These are phyloP conservation scores for Lucifuga dentata DNA, from an alignment of 2,113 vertebrate species.

Conservation along the genomic window DNA sequence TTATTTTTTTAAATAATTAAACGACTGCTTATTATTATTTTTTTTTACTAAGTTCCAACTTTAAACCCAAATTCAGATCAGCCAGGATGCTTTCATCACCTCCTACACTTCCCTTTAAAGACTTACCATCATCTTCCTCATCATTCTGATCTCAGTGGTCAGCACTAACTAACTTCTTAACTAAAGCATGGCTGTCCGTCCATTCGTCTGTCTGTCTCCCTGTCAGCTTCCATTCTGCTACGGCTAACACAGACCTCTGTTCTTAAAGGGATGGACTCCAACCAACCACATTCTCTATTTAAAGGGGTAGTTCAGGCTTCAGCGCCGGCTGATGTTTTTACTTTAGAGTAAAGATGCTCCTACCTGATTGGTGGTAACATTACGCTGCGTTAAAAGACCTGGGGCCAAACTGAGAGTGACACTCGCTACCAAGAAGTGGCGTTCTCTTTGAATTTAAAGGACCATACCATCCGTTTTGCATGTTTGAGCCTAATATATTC, in stretches of 20 bases:
- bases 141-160: constrained; percentile 18
- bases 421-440: no score
- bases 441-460: no score
- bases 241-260: not conserved
- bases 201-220: not conserved
- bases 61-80: constrained; percentile 46
- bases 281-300: not conserved
- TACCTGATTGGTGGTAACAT: no score
- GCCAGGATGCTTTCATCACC: constrained; percentile 14
- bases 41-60: no score
- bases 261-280: constrained; percentile 37
- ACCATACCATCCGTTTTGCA: no score
- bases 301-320: constrained; percentile 4
- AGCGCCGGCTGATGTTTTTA: not conserved
- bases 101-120: constrained; percentile 13
- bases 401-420: no score
- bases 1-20: no score
- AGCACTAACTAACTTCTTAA: constrained; percentile 4
- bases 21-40: no score
- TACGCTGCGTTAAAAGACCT: no score
- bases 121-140: not conserved
- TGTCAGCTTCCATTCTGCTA: constrained; percentile 21
- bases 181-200: constrained; percentile 28
- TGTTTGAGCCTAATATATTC: no score
- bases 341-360: not conserved